These are phyloP conservation scores for Tenthredo distinguenda DNA, from an alignment of 2,888 invertebrate genomes.

Conservation along the genomic window DNA sequence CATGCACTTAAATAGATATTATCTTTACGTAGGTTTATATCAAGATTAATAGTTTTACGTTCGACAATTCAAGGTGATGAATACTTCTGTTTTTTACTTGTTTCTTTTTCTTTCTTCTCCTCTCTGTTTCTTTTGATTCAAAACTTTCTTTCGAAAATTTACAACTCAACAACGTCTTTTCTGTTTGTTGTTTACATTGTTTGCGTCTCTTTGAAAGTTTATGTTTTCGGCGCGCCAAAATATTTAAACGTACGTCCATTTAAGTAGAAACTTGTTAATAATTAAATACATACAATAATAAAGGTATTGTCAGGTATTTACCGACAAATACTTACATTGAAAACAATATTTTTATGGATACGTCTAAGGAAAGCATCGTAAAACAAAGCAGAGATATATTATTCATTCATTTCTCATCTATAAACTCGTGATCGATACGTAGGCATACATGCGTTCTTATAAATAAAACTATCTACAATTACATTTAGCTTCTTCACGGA, in stretches of 20 bases:
- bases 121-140: background rate
- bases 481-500: background rate
- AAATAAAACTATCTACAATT: background rate
- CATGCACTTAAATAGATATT: constrained; percentile 64
- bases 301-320: constrained; percentile 10
- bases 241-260: constrained; percentile 47
- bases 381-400: background rate
- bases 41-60: constrained; percentile 8
- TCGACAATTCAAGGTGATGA: background rate
- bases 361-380: background rate
- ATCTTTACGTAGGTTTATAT: constrained; percentile 28
- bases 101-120: background rate
- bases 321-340: background rate
- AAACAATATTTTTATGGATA: constrained; percentile 22
- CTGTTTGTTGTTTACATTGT: background rate
- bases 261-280: constrained; percentile 15
- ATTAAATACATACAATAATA: constrained; percentile 32
- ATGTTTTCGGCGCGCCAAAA: constrained; percentile 27
- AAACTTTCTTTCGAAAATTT: background rate
- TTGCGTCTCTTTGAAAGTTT: background rate
- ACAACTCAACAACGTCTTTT: background rate
- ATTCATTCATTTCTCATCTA: background rate
- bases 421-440: background rate
- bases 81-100: background rate
- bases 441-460: background rate